A percentile compares a stretch with the other conserved stretches of the same genome.
phyloP scores from a whole-genome alignment of 2,888 invertebrate species.

The Xiphydria camelus region DNA sequence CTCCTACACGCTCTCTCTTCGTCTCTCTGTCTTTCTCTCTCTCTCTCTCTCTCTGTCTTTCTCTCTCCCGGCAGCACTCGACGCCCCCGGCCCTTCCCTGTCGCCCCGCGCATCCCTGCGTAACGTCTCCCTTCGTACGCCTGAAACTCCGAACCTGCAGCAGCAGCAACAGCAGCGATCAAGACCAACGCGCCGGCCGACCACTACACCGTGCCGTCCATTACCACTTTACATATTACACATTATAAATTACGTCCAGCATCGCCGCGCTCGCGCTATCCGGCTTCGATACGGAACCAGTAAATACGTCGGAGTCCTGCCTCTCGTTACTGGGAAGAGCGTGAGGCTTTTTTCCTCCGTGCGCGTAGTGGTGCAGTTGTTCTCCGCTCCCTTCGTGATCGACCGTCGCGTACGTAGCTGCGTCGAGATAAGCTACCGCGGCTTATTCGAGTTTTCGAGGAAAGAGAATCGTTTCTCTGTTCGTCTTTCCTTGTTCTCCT shows the following conservation, averaged over 20 bases:
- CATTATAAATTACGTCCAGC: conserved; percentile 50
- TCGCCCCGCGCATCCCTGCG: conserved; percentile 35
- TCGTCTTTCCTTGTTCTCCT: too few species aligned
- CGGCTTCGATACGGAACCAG: conserved; percentile 10
- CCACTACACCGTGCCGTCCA: conserved; percentile 34
- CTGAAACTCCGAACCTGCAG: not conserved
- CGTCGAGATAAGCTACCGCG: too few species aligned
- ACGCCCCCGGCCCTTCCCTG: conserved; percentile 21
- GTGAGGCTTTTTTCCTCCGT: too few species aligned
- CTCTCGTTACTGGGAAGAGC: conserved; percentile 4
- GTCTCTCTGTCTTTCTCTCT: conserved; percentile 1
- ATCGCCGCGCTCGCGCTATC: not conserved
- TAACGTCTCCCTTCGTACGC: not conserved
- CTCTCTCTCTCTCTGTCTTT: conserved; percentile 15
- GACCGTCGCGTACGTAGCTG: too few species aligned
- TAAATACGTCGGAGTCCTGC: conserved; percentile 10
- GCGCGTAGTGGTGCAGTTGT: too few species aligned
- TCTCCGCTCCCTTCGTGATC: too few species aligned
- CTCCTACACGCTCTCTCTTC: not conserved
- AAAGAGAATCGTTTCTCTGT: too few species aligned
- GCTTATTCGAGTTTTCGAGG: too few species aligned
- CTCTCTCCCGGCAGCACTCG: conserved; percentile 1
- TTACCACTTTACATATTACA: conserved; percentile 52
- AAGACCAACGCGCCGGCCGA: conserved; percentile 12
- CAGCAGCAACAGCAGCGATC: conserved; percentile 4